Base-by-base conservation (phyloP, 2,797 vertebrate genomes). In the Nannoperca australis region DNA sequence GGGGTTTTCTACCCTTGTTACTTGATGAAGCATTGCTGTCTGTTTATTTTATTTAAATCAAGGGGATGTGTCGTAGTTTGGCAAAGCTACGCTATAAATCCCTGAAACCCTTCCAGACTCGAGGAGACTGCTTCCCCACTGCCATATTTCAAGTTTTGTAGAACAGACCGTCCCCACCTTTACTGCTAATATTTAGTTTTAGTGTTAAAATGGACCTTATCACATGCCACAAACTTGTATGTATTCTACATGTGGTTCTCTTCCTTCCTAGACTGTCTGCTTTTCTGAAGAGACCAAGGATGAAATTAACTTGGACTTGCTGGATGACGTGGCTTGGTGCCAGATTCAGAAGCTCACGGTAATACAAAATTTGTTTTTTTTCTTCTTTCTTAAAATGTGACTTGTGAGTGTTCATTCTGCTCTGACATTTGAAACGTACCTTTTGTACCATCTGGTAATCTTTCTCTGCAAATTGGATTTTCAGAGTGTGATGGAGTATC, bases 331-430 rank as follows among this genome's bases (percentile, higher is more conserved):
- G 6, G 96, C 96, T 0, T 90, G 96, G 64, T 90, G 92, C 64
- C 95, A 97, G 67, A 96, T 97, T 63, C 93, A 95, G 76, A 95
- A 89, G 51, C 91, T 97, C 4, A 94, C 93, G 91, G 97, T 97
- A 91, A 94, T 10, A 1, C 2, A 22, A n/a, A 17, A 0, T 38
- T 38, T 3, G 9, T 38, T 38, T 38, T 38, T 34, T 34, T 22
- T 24, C 0, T 2, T 34, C 2, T 36, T 13, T 56, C 14, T 34
- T 7, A 1, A 5, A 47, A 34, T 22, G 7, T 32, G 27, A 73
- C 13, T 40, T 8, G 4, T 11, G 38, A 61, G 32, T 34, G 40
- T 45, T 32, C 1, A 20, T 8, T 27, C 24, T 27, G 24, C 24
- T 17, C 7, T 56, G 40, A 27, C 10, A 18, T 75, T n/a, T 30